Evolutionary conservation across 2,113 vertebrate genomes (phyloP), one percentile per base, ranked within the genome.

Genomic region (Callaeas wilsoni): DNA sequence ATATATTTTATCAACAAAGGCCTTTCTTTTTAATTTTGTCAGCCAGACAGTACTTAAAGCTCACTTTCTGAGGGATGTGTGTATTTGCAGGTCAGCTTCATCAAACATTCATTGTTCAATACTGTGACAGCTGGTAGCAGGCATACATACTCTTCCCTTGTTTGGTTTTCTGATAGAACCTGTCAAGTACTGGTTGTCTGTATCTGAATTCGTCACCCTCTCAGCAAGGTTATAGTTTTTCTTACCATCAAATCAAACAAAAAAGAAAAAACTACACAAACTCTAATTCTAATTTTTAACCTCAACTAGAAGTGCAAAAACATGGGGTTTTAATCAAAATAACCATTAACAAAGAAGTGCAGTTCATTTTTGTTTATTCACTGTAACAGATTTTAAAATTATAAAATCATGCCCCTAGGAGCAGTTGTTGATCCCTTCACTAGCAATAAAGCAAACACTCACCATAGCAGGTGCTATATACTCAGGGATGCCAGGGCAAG

Each of bases 31-130:
- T 97, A 97, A 97, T 98, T 98, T 98, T 98, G 93, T 96, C 90
- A 97, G 77, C 62, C 87, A 95, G 81, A 88, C 90, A 94, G 96
- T 98, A 95, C 95, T 98, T 97, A 97, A 93, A 94, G 74, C 95
- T 59, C 86, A 90, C 96, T 97, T 98, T 91, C 94, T 95, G 81
- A 39, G 84, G 90, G 76, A 97, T 97, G 78, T 97, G 96, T 97
- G 75, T 98, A 94, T 98, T 98, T 98, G 98, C 96, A 46, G 97
- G 97, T 98, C 96, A 53, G 76, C 95, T 96, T 98, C 96, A 97
- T 98, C 98, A 98, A 98, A 98, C 97, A 98, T 98, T 97, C 96
- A 91, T 96, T 98, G 97, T 97, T 98, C 98, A 98, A 95, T 97
- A 97, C 96, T 96, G 97, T 98, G 97, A 97, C 98, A 97, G 97